Percentiles rank a stretch among this genome's conserved stretches.
Conservation (phyloP, 2,797 vertebrate genomes). For the Pseudopleuronectes americanus region DNA sequence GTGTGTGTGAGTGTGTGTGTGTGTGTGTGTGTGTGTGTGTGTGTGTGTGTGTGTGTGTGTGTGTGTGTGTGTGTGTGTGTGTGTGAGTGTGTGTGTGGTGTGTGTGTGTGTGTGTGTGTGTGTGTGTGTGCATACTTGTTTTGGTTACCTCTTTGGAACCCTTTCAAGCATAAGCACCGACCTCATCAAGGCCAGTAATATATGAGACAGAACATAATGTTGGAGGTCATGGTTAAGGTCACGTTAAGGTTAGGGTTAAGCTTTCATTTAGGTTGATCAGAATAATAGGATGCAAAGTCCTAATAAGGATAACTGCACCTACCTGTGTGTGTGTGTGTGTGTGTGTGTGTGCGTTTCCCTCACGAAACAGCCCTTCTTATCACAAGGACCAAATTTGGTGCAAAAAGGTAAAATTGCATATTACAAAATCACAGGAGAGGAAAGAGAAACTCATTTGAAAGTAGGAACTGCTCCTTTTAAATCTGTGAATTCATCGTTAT, state of each 20-base stretch:
- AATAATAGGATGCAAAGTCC: no score
- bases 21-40: conserved; percentile 10
- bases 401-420: conserved; percentile 18
- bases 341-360: no score
- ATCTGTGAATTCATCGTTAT: conserved; percentile 32
- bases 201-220: no score
- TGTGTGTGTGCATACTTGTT: not conserved
- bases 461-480: not conserved
- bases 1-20: conserved; percentile 4
- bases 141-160: no score
- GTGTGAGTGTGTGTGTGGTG: not conserved
- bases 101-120: conserved; percentile 16
- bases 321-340: conserved; percentile 6
- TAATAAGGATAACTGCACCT: no score
- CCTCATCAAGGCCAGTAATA: no score
- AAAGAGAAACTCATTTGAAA: not conserved
- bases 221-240: no score
- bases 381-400: not conserved
- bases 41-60: conserved; percentile 7
- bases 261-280: no score
- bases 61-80: conserved; percentile 6
- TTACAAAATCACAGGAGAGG: not conserved
- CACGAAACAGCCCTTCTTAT: not conserved
- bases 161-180: no score
- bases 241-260: no score